phyloP scores from a whole-genome alignment of 2,797 vertebrate species.

The Aselliscus stoliczkanus region DNA sequence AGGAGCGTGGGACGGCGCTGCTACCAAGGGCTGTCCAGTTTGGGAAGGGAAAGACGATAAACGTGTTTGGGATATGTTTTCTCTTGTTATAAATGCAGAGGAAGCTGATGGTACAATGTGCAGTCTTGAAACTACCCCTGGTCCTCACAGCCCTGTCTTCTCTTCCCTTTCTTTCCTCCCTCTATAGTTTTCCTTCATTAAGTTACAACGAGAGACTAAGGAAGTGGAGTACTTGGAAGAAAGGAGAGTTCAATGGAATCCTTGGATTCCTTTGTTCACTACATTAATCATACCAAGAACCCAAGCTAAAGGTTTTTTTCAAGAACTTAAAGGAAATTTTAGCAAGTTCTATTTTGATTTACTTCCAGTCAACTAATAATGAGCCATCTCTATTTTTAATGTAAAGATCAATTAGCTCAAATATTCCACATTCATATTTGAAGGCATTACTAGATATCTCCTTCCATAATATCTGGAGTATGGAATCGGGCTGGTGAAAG shows the following conservation, averaged over 20 bases:
- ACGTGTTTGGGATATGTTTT: not conserved
- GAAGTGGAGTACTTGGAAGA: not conserved
- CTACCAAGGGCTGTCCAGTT: not conserved
- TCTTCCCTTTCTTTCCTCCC: not conserved
- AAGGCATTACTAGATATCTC: not conserved
- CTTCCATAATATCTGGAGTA: not conserved
- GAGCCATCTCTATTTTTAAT: not conserved
- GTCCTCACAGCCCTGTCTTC: not conserved
- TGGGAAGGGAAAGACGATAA: not conserved
- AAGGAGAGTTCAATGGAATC: not conserved
- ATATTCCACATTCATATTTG: not conserved
- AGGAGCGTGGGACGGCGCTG: not conserved
- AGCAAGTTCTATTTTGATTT: not conserved
- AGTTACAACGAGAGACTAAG: not conserved
- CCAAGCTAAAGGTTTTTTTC: not conserved
- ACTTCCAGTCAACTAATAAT: not conserved
- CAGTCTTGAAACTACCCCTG: not conserved
- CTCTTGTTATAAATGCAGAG: not conserved
- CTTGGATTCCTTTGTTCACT: not conserved
- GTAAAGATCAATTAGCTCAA: not conserved
- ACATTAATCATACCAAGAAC: not conserved
- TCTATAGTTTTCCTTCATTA: not conserved
- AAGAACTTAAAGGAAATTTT: not conserved
- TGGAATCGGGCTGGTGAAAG: not conserved
- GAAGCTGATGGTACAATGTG: not conserved